Base-by-base conservation (phyloP, 2,797 vertebrate species). In the Notolabrus celidotus region DNA sequence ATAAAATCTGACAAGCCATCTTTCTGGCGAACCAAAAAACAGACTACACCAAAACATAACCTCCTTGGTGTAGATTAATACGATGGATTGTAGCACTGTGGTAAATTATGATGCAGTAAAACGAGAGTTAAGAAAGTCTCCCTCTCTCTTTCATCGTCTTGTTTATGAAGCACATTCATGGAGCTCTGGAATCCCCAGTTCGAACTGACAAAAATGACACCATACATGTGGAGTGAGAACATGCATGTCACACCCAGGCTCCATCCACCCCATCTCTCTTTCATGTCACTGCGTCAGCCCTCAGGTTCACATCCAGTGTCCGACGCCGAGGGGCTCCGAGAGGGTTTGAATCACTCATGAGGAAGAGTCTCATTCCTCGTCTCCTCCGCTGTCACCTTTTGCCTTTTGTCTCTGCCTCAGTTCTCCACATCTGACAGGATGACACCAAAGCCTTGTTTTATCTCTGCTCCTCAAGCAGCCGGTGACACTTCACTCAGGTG, bases 401-500 rank as follows among this genome's bases (percentile, higher is more conserved):
- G 62, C 45, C 55, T 71, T 60, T 54, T 50, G 62, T 52, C 31
- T 80, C 43, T 56, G 68, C 62, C 66, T 77, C 38, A 7, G 19
- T 62, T 71, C 58, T 74, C 49, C 60, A 19, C 41, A 1, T 53
- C 51, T 74, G 84, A 77, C 79, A 57, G 22, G 55, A 23, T 70
- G 75, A 83, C 71, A 80, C 42, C 41, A 64, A 85, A 84, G 66
- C 55, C 50, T 79, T 58, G 83, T 91, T 83, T 89, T 70, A 89
- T 82, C 74, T 68, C 46, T 20, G 72, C 67, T 78, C 82, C 80
- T 81, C 83, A 31, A 64, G 82, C 75, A 62, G 55, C 70, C 54
- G 77, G 42, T 78, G 88, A 88, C 7, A 0, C 77, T 63, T 88
- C 81, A 76, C 58, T 88, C 86, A 82, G 89, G 77, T 89, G 85